phyloP scores from a whole-genome alignment of 2,797 vertebrate genomes.

The Allobates femoralis region DNA sequence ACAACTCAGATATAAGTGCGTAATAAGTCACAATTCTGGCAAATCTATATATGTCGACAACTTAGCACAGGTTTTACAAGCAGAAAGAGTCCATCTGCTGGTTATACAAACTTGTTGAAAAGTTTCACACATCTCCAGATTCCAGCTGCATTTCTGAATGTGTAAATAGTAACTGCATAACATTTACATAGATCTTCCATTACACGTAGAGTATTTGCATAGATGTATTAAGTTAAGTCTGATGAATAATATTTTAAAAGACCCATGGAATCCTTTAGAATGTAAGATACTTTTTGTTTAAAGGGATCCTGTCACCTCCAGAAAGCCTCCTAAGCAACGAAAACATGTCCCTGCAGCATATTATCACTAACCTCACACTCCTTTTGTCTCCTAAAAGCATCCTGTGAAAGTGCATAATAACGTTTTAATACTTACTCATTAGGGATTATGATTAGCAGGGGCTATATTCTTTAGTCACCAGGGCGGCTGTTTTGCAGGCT shows the following conservation, averaged over 20 bases:
- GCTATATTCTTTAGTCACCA: too few species aligned
- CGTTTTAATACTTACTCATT: too few species aligned
- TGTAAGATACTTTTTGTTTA: neutral
- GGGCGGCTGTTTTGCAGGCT: too few species aligned
- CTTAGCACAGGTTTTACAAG: conserved; percentile 39
- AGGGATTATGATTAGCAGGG: too few species aligned
- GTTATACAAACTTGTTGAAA: conserved; percentile 56
- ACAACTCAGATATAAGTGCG: conserved; percentile 9
- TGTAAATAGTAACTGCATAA: conserved; percentile 51
- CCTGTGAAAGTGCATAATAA: too few species aligned
- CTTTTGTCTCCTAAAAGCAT: too few species aligned
- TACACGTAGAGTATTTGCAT: conserved; percentile 20
- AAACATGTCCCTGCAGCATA: too few species aligned
- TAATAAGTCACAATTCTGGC: conserved; percentile 17
- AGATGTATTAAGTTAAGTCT: conserved; percentile 4
- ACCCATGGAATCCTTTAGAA: neutral
- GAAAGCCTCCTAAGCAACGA: too few species aligned
- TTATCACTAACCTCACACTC: too few species aligned
- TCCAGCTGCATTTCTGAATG: conserved; percentile 53
- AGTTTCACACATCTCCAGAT: conserved; percentile 54
- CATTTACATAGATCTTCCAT: conserved; percentile 50
- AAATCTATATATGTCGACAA: conserved; percentile 35
- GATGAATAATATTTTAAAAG: neutral
- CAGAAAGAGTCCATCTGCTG: conserved; percentile 56
- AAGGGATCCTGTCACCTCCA: too few species aligned